Percentiles rank a stretch among this genome's conserved stretches.
Conservation (phyloP, 2,888 invertebrate genomes). For the Smittia aterrima region DNA sequence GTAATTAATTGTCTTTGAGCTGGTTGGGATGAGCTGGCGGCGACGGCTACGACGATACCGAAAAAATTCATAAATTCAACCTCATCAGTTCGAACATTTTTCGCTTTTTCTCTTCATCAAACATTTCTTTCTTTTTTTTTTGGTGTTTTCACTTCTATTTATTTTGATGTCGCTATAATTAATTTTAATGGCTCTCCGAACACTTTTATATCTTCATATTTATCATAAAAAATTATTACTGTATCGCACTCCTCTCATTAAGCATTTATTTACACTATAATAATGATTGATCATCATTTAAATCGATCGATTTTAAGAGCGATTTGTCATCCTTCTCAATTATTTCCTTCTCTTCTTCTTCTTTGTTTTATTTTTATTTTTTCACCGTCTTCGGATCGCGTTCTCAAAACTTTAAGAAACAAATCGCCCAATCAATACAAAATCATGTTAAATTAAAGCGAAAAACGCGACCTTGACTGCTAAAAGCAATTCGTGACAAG, state of each 20-base stretch:
- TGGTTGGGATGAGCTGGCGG: background rate
- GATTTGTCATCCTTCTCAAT: background rate
- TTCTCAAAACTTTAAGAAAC: background rate
- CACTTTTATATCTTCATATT: constrained; percentile 29
- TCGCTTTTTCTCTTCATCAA: background rate
- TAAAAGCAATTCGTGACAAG: constrained; percentile 35
- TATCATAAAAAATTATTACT: constrained; percentile 21
- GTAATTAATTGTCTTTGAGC: constrained; percentile 22
- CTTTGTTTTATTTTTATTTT: background rate
- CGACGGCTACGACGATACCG: background rate
- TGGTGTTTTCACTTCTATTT: background rate
- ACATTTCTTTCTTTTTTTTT: background rate
- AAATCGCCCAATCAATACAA: constrained; percentile 9
- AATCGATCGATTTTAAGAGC: constrained; percentile 15
- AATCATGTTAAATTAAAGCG: constrained; percentile 24
- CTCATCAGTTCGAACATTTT: background rate
- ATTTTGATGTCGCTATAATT: constrained; percentile 11
- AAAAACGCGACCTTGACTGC: constrained; percentile 40
- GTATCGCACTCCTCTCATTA: constrained; percentile 24
- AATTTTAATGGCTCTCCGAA: constrained; percentile 20
- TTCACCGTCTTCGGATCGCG: background rate
- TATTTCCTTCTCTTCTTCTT: background rate
- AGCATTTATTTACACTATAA: constrained; percentile 26
- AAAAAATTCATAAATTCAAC: background rate
- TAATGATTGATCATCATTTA: constrained; percentile 28